Base-by-base conservation (phyloP, 2,113 vertebrate genomes). In the Burhinus bistriatus region DNA sequence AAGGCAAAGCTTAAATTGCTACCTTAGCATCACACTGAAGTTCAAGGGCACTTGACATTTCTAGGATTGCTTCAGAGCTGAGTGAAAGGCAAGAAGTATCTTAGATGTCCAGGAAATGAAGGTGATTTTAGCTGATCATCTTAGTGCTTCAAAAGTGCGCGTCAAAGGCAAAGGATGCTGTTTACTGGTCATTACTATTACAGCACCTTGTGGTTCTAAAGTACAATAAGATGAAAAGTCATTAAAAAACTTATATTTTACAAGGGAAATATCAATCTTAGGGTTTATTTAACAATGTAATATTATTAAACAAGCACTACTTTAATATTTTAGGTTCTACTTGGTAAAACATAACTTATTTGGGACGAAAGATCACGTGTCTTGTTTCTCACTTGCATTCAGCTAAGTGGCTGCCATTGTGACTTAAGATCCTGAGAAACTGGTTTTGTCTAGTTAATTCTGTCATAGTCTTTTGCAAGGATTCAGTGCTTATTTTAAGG, bases 351-450 rank as follows among this genome's bases (percentile, higher is more conserved):
- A 4, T 57, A 27, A 62, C 32, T 69, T 65, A 38, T 6, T 25
- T 81, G 55, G 40, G 40, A 40, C 0, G 0, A 78, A 65, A 52
- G 9, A 32, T 59, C 38, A 23, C 0, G 0, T 52, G 15, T 61
- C 45, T 38, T 16, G 4, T 66, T 93, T 84, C 64, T 89, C 49
- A 55, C 42, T 65, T 68, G 26, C 10, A 29, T 68, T 78, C 59
- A 45, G 34, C 17, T 42, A 44, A 75, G 34, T 62, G 64, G 11
- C 47, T 81, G 38, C 51, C 36, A 13, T 23, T 70, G 25, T 49
- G 64, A 82, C 10, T 82, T 75, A 45, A 65, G 54, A 72, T 65
- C 45, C 44, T 22, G 11, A 82, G 30, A 87, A 78, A n/a, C 17
- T 42, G 11, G 6, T 81, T 95, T 89, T 84, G 55, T 77, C 47